Evolutionary conservation across 2,888 invertebrate genomes (phyloP).

Genomic region (Habrosyne pyritoides): DNA sequence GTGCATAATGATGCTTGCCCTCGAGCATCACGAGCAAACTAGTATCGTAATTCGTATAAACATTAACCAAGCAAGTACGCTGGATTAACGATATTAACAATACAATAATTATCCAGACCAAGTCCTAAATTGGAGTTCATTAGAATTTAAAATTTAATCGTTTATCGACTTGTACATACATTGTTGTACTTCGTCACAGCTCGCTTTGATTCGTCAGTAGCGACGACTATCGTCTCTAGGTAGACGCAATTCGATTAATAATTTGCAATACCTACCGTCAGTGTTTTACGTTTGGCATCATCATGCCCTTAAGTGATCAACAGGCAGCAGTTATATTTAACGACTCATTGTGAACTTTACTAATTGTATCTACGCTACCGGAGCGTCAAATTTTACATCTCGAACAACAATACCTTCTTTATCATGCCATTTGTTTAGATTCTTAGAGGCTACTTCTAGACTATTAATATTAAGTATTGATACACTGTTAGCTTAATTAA

Average conservation of each 20-base stretch:
- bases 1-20: slow-evolving; percentile 15
- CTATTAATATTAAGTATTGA: slow-evolving; percentile 16
- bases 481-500: background rate
- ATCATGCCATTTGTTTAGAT: slow-evolving; percentile 12
- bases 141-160: slow-evolving; percentile 11
- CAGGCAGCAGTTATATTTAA: slow-evolving; percentile 72
- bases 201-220: background rate
- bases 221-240: background rate
- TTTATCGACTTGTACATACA: background rate
- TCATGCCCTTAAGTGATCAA: slow-evolving; percentile 63
- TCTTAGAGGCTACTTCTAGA: slow-evolving; percentile 3
- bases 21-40: background rate
- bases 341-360: slow-evolving; percentile 74
- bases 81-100: background rate
- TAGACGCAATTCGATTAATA: slow-evolving; percentile 31
- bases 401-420: slow-evolving; percentile 32
- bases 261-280: slow-evolving; percentile 54
- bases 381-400: slow-evolving; percentile 54
- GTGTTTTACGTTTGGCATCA: slow-evolving; percentile 60
- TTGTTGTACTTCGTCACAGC: slow-evolving; percentile 11
- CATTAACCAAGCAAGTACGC: background rate
- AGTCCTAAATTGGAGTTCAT: slow-evolving; percentile 11
- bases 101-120: slow-evolving; percentile 3
- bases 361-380: slow-evolving; percentile 53
- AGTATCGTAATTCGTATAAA: background rate